Evolutionary conservation across 2,797 vertebrate genomes (phyloP).

Genomic region (Coccyzus lansbergi): DNA sequence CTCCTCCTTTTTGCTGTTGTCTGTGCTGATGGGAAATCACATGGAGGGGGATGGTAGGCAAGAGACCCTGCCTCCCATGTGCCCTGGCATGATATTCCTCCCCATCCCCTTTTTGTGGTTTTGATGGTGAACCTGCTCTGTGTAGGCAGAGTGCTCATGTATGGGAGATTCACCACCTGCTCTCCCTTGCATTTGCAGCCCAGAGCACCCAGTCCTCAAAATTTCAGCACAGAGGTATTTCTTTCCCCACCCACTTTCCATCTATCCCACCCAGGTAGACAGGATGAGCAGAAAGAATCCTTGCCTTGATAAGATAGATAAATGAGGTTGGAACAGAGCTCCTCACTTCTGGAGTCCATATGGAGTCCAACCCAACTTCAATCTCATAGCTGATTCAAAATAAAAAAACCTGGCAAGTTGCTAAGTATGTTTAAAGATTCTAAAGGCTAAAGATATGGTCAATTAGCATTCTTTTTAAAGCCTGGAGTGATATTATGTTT

Average conservation of each 20-base stretch:
- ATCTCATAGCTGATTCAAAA: conserved; percentile 16
- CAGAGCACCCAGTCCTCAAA: conserved; percentile 7
- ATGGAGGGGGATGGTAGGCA: background rate
- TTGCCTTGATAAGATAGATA: conserved; percentile 67
- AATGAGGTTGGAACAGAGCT: conserved; percentile 58
- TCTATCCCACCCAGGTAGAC: conserved; percentile 70
- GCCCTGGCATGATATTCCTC: background rate
- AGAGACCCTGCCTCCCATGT: background rate
- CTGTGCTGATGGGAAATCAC: background rate
- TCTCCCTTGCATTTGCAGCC: background rate
- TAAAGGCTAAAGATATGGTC: conserved; percentile 41
- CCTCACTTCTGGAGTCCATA: conserved; percentile 61
- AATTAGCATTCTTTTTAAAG: conserved; percentile 27
- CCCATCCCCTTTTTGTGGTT: background rate
- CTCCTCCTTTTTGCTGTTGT: background rate
- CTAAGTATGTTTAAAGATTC: conserved; percentile 26
- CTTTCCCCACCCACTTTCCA: conserved; percentile 44
- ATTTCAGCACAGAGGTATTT: background rate
- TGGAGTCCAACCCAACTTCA: conserved; percentile 54
- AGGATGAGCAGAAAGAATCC: conserved; percentile 60
- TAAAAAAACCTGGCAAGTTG: conserved; percentile 19
- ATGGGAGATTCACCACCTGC: background rate
- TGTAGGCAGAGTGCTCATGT: background rate
- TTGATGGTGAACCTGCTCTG: rapidly evolving
- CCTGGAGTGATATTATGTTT: conserved; percentile 40